Evolutionary conservation across 2,113 vertebrate genomes (phyloP).

Genomic region (Corythornis vintsioides): DNA sequence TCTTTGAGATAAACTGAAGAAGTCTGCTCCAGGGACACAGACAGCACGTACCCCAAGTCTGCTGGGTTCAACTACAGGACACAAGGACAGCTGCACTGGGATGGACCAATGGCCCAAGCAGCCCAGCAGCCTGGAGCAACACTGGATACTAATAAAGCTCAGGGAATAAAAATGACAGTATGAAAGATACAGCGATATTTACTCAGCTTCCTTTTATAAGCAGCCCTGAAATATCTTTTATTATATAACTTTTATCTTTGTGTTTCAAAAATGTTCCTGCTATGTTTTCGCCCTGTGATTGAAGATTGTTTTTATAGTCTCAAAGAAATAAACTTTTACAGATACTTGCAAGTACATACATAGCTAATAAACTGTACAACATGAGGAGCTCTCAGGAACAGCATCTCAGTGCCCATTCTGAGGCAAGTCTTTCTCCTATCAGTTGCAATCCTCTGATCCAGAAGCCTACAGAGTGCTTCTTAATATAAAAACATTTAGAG

Average conservation of each 20-base stretch:
- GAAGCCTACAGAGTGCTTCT: neutral
- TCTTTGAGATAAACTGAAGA: neutral
- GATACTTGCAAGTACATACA: no score
- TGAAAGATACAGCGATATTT: neutral
- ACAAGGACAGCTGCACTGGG: neutral
- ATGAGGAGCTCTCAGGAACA: no score
- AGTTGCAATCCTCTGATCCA: no score
- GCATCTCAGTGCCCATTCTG: no score
- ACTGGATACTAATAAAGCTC: neutral
- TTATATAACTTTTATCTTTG: neutral
- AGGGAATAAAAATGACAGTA: neutral
- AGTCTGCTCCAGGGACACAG: neutral
- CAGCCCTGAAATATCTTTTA: neutral
- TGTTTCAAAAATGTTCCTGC: no score
- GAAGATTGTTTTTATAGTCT: no score
- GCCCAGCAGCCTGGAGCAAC: neutral
- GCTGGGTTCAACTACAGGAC: neutral
- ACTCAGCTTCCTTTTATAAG: neutral
- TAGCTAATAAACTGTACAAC: no score
- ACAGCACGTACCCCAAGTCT: rapidly evolving
- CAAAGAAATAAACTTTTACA: no score
- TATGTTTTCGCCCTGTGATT: no score
- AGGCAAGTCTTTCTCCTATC: no score
- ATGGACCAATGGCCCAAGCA: neutral
- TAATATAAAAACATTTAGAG: neutral